These are phyloP conservation scores for Stichopus horrens DNA, from an alignment of 53 echinoderm and acorn worm genomes.

Conservation along the genomic window DNA sequence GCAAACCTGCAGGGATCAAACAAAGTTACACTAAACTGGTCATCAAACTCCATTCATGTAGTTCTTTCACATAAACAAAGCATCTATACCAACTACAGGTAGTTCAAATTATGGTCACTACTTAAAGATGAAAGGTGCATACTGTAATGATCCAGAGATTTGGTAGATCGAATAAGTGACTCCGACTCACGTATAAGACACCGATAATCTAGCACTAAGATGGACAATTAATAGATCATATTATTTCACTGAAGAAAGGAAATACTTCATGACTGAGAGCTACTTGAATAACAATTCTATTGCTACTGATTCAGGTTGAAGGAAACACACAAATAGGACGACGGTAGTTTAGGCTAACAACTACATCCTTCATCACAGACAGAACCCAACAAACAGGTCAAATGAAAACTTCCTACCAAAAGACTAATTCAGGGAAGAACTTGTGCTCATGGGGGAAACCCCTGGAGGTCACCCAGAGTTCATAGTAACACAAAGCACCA, in stretches of 20 bases:
- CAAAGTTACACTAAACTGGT: too few relatives aligned
- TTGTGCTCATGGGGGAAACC: neutral
- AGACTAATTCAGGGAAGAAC: neutral
- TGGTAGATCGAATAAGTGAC: too few relatives aligned
- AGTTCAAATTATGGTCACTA: too few relatives aligned
- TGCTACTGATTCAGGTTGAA: neutral
- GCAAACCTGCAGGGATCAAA: too few relatives aligned
- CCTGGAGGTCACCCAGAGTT: neutral
- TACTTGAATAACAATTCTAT: neutral
- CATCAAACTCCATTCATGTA: too few relatives aligned
- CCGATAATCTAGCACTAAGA: too few relatives aligned
- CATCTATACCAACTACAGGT: too few relatives aligned
- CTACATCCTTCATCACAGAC: neutral
- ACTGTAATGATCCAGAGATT: too few relatives aligned
- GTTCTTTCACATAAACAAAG: too few relatives aligned
- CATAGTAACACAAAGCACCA: neutral
- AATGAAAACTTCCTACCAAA: slow-evolving; percentile 1
- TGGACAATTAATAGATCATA: too few relatives aligned
- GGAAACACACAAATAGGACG: neutral
- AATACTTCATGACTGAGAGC: neutral
- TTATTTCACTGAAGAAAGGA: neutral
- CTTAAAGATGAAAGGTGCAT: too few relatives aligned
- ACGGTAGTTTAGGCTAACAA: neutral
- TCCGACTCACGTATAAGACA: too few relatives aligned
- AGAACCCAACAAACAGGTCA: neutral